Base-by-base conservation (phyloP, 2,113 vertebrate genomes). In the Apaloderma vittatum region DNA sequence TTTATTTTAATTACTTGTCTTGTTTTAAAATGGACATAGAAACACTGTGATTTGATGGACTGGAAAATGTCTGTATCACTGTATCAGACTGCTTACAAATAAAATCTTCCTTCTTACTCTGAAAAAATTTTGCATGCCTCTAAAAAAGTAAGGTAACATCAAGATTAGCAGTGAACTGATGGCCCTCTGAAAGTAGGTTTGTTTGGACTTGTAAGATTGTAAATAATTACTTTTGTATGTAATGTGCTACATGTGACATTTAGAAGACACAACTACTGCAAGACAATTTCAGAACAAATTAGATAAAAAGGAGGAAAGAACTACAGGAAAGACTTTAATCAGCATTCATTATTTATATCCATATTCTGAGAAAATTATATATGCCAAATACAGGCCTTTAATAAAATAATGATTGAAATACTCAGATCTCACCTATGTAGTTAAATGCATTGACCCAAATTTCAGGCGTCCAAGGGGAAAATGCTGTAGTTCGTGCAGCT, bases 391-490 rank as follows among this genome's bases (percentile, higher is more conserved):
- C 18, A 37, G 36, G 37, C 34, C 52, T 71, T 90, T 95, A 95
- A 93, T 97, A 58, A 73, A 86, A 86, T 80, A 81, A 91, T 65
- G 65, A 73, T 82, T 86, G 57, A 86, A 94, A 92, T 94, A 84
- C 67, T 84, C 73, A 83, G 30, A 61, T 94, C 61, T 94, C 72
- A 94, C 86, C 66, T 73, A 23, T 70, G 36, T 52, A 57, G 73
- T 91, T 73, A 45, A 63, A 88, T 93, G 67, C 63, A 46, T 43
- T 94, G 90, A 97, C 90, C 91, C 84, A 96, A 88, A 77, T 96
- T 93, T 95, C 72, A 90, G 66, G 43, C 22, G 3, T 93, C 78
- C 59, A 6, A 94, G 72, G 90, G 75, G 75, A 85, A 63, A 93
- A 80, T 0, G 4, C 63, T 73, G 45, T 27, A 68, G 86, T 92